These are phyloP conservation scores for Melanotaenia duboulayi DNA, from an alignment of 2,113 vertebrate genomes.

Conservation along the genomic window DNA sequence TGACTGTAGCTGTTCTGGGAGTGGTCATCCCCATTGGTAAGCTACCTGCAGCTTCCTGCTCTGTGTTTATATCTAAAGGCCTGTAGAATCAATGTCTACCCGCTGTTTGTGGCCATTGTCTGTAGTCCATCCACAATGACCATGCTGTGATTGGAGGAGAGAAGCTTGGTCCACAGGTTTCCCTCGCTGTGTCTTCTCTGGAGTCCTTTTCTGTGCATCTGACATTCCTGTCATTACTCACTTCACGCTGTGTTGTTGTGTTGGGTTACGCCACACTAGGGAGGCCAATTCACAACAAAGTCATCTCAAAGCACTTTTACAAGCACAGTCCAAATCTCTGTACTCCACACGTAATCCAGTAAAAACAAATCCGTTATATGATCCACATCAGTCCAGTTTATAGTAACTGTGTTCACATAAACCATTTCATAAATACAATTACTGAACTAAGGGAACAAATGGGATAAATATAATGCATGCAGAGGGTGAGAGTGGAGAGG, in stretches of 20 bases:
- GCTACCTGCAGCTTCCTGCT: slow-evolving; percentile 56
- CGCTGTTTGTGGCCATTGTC: slow-evolving; percentile 29
- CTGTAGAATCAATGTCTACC: slow-evolving; percentile 19
- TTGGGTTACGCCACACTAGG: slow-evolving; percentile 36
- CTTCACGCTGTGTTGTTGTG: slow-evolving; percentile 48
- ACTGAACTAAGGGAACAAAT: too few species aligned
- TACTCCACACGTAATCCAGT: too few species aligned
- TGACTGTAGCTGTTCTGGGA: slow-evolving; percentile 93
- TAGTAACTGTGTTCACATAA: too few species aligned
- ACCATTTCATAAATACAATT: too few species aligned
- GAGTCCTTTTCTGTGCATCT: slow-evolving; percentile 53
- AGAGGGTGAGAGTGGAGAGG: too few species aligned
- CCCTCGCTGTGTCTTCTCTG: slow-evolving; percentile 32
- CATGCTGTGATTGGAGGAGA: slow-evolving; percentile 43
- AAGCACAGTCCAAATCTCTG: too few species aligned
- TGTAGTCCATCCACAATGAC: slow-evolving; percentile 43
- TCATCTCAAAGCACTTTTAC: too few species aligned
- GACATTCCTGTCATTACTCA: slow-evolving; percentile 64
- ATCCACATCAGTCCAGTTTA: too few species aligned
- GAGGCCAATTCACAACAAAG: not conserved
- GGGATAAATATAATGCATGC: too few species aligned
- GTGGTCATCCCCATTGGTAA: slow-evolving; percentile 95
- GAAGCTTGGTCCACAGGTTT: slow-evolving; percentile 40
- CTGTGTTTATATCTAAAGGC: slow-evolving; percentile 30
- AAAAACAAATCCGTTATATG: too few species aligned